Evolutionary conservation across 2,113 vertebrate species (phyloP).

Genomic region (Galbula dea): DNA sequence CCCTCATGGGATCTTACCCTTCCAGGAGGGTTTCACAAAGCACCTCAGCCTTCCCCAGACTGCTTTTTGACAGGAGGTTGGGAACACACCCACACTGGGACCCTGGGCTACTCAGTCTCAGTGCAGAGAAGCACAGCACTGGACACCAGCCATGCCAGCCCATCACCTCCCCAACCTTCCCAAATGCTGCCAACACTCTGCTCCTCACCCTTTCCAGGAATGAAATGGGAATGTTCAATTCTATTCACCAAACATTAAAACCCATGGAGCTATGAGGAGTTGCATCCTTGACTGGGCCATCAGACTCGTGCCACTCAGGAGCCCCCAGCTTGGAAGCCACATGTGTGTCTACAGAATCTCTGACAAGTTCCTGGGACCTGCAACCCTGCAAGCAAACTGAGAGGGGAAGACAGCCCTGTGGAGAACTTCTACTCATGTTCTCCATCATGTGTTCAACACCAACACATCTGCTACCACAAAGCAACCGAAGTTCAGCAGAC

Average conservation of each 20-base stretch:
- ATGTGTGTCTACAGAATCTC: accelerated
- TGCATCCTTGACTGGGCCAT: neutral
- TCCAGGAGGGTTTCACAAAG: neutral
- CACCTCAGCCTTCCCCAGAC: neutral
- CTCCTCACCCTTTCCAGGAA: neutral
- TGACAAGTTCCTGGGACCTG: neutral
- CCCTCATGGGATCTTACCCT: accelerated
- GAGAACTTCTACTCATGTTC: neutral
- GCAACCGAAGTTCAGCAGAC: neutral
- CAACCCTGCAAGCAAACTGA: neutral
- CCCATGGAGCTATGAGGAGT: accelerated
- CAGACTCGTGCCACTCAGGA: neutral
- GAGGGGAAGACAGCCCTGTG: accelerated
- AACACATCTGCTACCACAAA: neutral
- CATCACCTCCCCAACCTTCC: neutral
- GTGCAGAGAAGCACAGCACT: accelerated
- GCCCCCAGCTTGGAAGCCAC: neutral
- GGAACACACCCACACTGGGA: neutral
- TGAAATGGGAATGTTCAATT: neutral
- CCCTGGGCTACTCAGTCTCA: neutral
- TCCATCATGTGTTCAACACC: neutral
- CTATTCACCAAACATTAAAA: neutral
- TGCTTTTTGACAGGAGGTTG: neutral
- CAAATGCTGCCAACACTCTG: accelerated
- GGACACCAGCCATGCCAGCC: neutral